Base-by-base conservation (phyloP, 2,797 vertebrate genomes). In the Hephaestus fuliginosus region DNA sequence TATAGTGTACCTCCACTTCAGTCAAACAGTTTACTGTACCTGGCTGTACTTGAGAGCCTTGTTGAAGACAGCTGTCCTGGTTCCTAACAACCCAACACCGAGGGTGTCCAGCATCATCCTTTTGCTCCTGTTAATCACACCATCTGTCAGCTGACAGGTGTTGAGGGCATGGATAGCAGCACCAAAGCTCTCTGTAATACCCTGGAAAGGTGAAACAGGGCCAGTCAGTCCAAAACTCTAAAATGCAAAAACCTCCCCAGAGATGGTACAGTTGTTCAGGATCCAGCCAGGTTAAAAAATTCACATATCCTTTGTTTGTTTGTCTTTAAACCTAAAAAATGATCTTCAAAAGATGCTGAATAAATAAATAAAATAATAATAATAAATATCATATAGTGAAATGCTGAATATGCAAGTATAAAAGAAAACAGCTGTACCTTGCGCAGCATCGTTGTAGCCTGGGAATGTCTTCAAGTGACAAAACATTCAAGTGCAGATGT, bases 91-190 rank as follows among this genome's bases (percentile, higher is more conserved):
- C 0, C 97, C 98, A 5, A 97, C 97, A 1, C 98, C 98, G 63
- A 98, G 95, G 0, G 96, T 96, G 86, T 99, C 97, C 86, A 99
- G 94, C 93, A 99, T 97, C 98, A 99, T 98, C 85, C 97, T 90
- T 83, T 99, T 99, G 93, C 97, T 98, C 88, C 96, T 96, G 72
- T 83, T 94, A 83, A 99, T 94, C 62, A 97, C 95, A 3, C 55
- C 83, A 70, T 98, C 96, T 9, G 97, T 98, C 91, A 99, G 92
- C 70, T 97, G 97, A 66, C 86, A 76, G 67, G 90, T 62, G 43
- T 81, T 95, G 74, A 98, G 87, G 65, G 95, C 93, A 0, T 96
- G 96, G 86, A 99, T 96, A 33, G 96, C 90, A 1, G 72, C 93
- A 64, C 97, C 97, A 86, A 99, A 98, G 92, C 97, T 98, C 86